Percentiles rank a stretch among this genome's conserved stretches.
Evolutionary conservation across 1,140 invertebrate species (phyloP).

Genomic region (Stegodyphus mimosarum): DNA sequence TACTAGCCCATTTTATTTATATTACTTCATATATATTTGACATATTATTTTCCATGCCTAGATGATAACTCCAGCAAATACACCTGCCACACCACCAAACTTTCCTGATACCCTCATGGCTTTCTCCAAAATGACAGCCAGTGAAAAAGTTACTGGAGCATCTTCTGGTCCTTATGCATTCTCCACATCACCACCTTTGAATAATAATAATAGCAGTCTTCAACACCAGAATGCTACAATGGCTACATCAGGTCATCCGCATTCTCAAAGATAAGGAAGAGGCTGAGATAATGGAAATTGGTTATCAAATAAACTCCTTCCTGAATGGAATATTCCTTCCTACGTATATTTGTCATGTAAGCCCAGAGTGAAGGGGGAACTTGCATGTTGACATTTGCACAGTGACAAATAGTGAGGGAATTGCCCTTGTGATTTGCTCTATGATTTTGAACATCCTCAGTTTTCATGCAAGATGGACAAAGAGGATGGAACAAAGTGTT

Average conservation of each 20-base stretch:
- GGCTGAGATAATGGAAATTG: background rate
- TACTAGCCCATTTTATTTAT: too few relatives aligned
- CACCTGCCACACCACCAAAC: slow-evolving; percentile 88
- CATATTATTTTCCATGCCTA: slow-evolving; percentile 65
- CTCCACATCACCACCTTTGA: slow-evolving; percentile 51
- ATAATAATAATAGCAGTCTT: slow-evolving; percentile 46
- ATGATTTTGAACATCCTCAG: background rate
- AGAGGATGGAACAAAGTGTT: slow-evolving; percentile 10
- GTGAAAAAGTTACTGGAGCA: slow-evolving; percentile 64
- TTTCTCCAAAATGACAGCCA: slow-evolving; percentile 83
- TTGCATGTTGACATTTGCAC: background rate
- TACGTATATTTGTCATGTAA: slow-evolving; percentile 22
- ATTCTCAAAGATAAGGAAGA: slow-evolving; percentile 28
- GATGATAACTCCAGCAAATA: slow-evolving; percentile 83
- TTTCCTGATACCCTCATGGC: slow-evolving; percentile 86
- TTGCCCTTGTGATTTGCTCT: background rate
- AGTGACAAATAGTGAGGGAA: background rate
- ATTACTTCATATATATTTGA: too few relatives aligned
- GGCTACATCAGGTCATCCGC: slow-evolving; percentile 27
- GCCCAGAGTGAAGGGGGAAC: slow-evolving; percentile 16
- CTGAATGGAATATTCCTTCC: slow-evolving; percentile 12
- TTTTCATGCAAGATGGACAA: slow-evolving; percentile 1
- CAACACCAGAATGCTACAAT: slow-evolving; percentile 46
- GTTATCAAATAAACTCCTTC: slow-evolving; percentile 25
- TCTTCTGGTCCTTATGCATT: slow-evolving; percentile 14